A percentile compares a stretch with the other conserved stretches of the same genome.
Evolutionary conservation across 2,888 invertebrate genomes (phyloP).

Genomic region (Alloscopus bannaensis): DNA sequence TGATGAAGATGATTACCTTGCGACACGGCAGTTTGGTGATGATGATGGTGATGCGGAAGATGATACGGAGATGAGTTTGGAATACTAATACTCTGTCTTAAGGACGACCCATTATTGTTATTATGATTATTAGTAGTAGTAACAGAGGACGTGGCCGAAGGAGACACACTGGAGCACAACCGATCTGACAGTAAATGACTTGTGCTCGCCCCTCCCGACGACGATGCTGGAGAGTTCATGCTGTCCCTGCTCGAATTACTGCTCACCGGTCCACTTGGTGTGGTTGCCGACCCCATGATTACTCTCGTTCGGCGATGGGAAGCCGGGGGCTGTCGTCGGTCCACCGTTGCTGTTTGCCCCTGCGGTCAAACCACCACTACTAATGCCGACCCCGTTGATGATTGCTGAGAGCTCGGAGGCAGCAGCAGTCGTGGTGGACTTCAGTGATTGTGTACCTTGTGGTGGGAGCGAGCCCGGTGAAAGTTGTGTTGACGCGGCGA

Average conservation of each 20-base stretch:
- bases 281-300: constrained; percentile 23
- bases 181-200: constrained; percentile 32
- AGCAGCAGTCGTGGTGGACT: too few relatives aligned
- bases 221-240: constrained; percentile 30
- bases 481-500: neutral
- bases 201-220: constrained; percentile 36
- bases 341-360: constrained; percentile 24
- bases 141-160: constrained; percentile 12
- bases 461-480: constrained; percentile 14
- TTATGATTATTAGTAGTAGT: constrained; percentile 28
- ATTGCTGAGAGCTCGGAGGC: too few relatives aligned
- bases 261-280: constrained; percentile 36
- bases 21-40: constrained; percentile 17
- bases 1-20: neutral
- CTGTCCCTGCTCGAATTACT: constrained; percentile 39
- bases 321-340: neutral
- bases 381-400: too few relatives aligned
- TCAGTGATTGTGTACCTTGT: neutral
- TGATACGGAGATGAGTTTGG: constrained; percentile 12
- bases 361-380: too few relatives aligned
- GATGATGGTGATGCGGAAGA: constrained; percentile 29
- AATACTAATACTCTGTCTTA: constrained; percentile 10
- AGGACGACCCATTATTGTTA: neutral
- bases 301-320: constrained; percentile 93
- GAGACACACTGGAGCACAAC: constrained; percentile 44